Conservation (phyloP, 2,797 vertebrate genomes). For the Eulemur coronatus region DNA sequence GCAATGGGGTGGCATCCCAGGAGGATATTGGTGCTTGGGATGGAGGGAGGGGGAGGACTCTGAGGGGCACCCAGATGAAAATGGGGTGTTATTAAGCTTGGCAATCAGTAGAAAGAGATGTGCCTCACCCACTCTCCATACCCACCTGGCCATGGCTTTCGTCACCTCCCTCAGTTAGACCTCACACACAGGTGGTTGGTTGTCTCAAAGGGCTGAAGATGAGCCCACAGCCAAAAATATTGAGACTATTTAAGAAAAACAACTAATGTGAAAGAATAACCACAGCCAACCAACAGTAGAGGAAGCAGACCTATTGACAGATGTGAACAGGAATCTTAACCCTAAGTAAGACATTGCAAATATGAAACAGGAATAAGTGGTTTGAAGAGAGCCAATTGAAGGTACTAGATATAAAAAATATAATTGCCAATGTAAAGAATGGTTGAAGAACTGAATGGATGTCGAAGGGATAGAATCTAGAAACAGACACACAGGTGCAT, state of each 20-base stretch:
- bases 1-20: not conserved
- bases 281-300: not conserved
- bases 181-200: not conserved
- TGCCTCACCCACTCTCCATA: not conserved
- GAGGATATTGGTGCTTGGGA: not conserved
- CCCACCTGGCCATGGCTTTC: not conserved
- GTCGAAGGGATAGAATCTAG: not conserved
- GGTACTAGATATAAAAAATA: not conserved
- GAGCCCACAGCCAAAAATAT: not conserved
- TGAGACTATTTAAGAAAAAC: not conserved
- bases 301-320: not conserved
- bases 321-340: not conserved
- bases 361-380: not conserved
- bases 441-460: not conserved
- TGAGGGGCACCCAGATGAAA: not conserved
- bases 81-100: not conserved
- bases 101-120: not conserved
- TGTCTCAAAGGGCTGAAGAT: not conserved
- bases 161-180: not conserved
- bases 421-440: not conserved
- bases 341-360: not conserved
- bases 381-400: not conserved
- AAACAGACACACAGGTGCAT: not conserved
- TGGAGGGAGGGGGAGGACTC: not conserved
- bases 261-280: not conserved